Evolutionary conservation across 2,888 invertebrate genomes (phyloP), one percentile per base, ranked within the genome.

Genomic region (Acleris sparsana): DNA sequence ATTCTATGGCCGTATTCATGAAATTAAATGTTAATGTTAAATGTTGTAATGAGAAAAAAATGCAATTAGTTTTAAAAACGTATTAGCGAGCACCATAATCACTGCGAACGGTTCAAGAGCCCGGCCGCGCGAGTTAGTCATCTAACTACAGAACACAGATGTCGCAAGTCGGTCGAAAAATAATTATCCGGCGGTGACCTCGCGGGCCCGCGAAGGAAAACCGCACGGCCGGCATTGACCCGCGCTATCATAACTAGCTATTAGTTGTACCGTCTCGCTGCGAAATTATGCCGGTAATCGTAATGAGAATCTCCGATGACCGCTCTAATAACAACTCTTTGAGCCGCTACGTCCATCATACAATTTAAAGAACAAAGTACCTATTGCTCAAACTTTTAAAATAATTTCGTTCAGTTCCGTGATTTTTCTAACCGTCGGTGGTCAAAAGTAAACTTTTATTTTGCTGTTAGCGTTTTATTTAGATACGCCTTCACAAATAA

Each of bases 181-280:
- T 88, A 89, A 90, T 90, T 88, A 89, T 86, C 85, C 85, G 84
- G 86, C 82, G 83, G 80, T 77, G 86, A 84, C 89, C 90, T 89
- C 86, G 84, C 75, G 73, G 55, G 70, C 71, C 66, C 74, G 75
- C 79, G 80, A 81, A 87, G 83, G 84, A 83, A 87, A 89, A 86
- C 85, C 86, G 80, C 86, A 85, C 78, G 78, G 73, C 75, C 76
- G 88, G 83, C 89, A 88, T 87, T 90, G 89, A 88, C 88, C 88
- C 74, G 80, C 33, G 17, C 53, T 43, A 57, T 25, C 46, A 62
- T 53, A 62, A 62, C 53, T 44, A 63, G 57, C 62, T 67, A 57
- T 66, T 64, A 64, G 59, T 60, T 39, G 59, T 60, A 60, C 53
- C 59, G 59, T 60, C 59, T 53, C 52, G 46, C 63, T 58, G 18